These are phyloP conservation scores for Ypsolopha scabrella DNA, from an alignment of 2,888 invertebrate genomes.

Conservation along the genomic window DNA sequence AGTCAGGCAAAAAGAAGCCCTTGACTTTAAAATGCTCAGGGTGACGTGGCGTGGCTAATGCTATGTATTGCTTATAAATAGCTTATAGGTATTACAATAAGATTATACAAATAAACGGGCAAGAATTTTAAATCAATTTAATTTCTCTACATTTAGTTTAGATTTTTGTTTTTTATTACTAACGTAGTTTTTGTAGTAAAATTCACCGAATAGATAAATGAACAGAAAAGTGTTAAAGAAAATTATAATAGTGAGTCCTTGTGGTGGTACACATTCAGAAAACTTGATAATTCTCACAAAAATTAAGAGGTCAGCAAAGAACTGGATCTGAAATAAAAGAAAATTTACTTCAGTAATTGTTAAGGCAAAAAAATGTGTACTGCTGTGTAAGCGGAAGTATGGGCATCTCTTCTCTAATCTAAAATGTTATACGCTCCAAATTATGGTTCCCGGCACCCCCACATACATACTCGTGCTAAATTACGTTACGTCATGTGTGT, in stretches of 20 bases:
- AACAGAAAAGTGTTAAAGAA: neutral
- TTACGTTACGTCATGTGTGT: no score
- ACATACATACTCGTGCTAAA: no score
- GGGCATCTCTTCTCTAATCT: neutral
- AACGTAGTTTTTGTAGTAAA: neutral
- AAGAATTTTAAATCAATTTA: neutral
- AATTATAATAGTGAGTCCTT: neutral
- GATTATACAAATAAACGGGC: neutral
- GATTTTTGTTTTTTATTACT: neutral
- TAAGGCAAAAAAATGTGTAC: no score
- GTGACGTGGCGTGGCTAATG: no score
- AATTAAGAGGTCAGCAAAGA: neutral
- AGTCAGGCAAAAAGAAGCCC: no score
- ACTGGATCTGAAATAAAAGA: neutral
- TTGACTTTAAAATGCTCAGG: no score
- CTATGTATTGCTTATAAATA: no score
- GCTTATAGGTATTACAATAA: neutral
- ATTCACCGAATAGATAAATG: neutral
- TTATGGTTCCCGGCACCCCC: no score
- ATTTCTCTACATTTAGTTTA: neutral
- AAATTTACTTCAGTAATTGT: no score
- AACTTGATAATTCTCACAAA: neutral
- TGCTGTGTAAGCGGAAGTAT: no score
- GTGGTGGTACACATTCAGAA: neutral
- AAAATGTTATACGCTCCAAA: neutral